phyloP scores from a whole-genome alignment of 2,113 vertebrate genomes.

The Murina feae region DNA sequence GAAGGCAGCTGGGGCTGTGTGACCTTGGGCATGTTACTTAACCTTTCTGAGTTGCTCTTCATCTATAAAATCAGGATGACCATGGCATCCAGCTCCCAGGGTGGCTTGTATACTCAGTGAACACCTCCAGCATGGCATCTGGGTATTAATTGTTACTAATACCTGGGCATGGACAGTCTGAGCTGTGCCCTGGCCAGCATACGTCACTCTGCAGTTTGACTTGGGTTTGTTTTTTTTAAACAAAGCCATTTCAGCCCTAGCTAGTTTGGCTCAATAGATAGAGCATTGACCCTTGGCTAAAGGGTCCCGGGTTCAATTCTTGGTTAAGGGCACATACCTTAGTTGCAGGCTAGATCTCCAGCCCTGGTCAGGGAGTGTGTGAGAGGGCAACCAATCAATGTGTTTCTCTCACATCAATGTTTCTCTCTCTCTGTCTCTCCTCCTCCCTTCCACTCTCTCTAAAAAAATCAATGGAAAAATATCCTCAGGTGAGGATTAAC shows the following conservation, averaged over 20 bases:
- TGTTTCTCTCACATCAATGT: no score
- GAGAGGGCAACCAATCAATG: no score
- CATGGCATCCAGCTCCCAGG: not conserved
- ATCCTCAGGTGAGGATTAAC: no score
- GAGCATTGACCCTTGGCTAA: no score
- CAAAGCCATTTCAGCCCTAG: not conserved
- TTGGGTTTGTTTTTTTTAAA: not conserved
- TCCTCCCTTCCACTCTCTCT: no score
- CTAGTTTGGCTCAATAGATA: no score
- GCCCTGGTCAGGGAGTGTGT: no score
- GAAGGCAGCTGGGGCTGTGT: not conserved
- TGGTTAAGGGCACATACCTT: no score
- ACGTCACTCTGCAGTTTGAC: not conserved
- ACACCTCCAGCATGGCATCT: rapidly evolving
- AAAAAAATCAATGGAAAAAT: no score
- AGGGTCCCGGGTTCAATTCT: no score
- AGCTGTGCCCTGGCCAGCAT: not conserved
- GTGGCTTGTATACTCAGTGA: not conserved
- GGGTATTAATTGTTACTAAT: not conserved
- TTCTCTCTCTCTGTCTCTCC: no score
- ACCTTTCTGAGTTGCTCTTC: not conserved
- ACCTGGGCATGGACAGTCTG: not conserved
- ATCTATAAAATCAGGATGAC: not conserved
- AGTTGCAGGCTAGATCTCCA: no score
- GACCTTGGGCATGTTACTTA: not conserved